Conservation (phyloP, 2,888 invertebrate genomes). For the Mamestra brassicae region DNA sequence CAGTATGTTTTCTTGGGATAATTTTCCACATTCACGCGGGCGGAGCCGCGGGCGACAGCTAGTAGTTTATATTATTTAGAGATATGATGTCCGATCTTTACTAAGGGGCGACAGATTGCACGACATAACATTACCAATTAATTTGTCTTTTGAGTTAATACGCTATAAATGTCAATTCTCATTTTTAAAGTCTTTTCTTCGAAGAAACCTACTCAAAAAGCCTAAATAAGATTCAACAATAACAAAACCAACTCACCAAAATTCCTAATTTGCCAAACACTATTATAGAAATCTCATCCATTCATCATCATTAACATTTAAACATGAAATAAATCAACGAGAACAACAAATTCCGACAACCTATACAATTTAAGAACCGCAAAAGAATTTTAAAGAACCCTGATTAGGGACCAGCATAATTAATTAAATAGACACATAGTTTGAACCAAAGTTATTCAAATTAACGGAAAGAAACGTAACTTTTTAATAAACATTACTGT, state of each 20-base stretch:
- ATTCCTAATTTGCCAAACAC: constrained; percentile 15
- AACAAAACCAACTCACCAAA: constrained; percentile 1
- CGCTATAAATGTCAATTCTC: background rate
- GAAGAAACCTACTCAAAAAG: background rate
- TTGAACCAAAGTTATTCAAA: constrained; percentile 52
- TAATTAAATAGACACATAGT: constrained; percentile 62
- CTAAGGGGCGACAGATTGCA: no score
- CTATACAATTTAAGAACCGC: constrained; percentile 40
- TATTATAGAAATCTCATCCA: constrained; percentile 9
- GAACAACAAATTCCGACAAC: constrained; percentile 22
- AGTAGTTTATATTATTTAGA: no score
- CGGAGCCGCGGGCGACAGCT: no score
- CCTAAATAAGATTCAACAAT: background rate
- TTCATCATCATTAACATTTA: constrained; percentile 36
- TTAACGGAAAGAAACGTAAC: constrained; percentile 34
- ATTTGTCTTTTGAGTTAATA: no score
- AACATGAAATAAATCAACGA: constrained; percentile 39
- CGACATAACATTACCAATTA: no score
- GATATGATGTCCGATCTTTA: no score
- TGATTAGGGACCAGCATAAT: constrained; percentile 48
- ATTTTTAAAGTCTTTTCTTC: background rate
- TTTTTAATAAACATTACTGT: constrained; percentile 29
- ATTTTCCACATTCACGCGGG: no score
- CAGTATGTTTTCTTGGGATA: no score
- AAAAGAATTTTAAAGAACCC: constrained; percentile 45